These are phyloP conservation scores for Corythaeola cristata DNA, from an alignment of 2,113 vertebrate genomes.

Conservation along the genomic window DNA sequence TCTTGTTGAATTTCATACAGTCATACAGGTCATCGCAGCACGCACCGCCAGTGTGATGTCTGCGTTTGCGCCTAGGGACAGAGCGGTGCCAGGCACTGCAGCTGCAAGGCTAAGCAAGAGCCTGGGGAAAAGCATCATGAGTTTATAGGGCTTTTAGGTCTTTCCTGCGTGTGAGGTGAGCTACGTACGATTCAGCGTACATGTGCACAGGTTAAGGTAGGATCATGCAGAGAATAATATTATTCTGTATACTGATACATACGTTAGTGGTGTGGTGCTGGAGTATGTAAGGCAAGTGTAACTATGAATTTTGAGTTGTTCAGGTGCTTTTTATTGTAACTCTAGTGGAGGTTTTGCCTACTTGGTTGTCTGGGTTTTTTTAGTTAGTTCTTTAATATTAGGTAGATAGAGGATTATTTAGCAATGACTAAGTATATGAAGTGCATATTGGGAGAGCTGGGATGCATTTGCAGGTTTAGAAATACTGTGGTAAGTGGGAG, in stretches of 20 bases:
- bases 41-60: rapidly evolving
- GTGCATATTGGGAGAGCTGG: neutral
- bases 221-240: neutral
- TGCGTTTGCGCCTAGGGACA: neutral
- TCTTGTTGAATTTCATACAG: no score
- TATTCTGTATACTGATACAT: neutral
- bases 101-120: neutral
- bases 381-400: neutral
- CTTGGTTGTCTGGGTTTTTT: neutral
- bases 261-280: neutral
- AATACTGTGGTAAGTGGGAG: neutral
- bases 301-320: neutral
- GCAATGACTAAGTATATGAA: neutral
- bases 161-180: neutral
- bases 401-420: neutral
- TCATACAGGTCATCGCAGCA: neutral
- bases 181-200: neutral
- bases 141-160: neutral
- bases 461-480: neutral
- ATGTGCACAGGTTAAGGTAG: neutral
- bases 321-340: neutral
- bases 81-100: neutral
- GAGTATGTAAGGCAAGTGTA: neutral
- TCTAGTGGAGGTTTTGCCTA: neutral
- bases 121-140: neutral